Evolutionary conservation across 2,888 invertebrate species (phyloP).

Genomic region (Ganaspis brasiliensis): DNA sequence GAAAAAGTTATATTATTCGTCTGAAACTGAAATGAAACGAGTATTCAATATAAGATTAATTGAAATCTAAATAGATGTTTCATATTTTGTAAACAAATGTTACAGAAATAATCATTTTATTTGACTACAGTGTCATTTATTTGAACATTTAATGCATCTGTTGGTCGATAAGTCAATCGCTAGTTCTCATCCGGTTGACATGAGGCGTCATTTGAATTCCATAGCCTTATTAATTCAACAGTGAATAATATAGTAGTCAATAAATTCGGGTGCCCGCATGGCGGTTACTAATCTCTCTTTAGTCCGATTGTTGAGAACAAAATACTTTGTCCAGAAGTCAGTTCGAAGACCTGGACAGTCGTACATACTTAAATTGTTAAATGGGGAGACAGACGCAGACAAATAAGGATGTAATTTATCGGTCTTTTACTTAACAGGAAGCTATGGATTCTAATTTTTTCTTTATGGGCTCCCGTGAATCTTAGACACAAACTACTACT

Average conservation of each 20-base stretch:
- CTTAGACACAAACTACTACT: neutral
- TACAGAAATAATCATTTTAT: too few species aligned
- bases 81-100: too few species aligned
- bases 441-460: slow-evolving; percentile 14
- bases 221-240: slow-evolving; percentile 18
- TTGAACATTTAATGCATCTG: neutral
- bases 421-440: slow-evolving; percentile 4
- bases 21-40: too few species aligned
- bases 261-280: slow-evolving; percentile 34
- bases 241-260: neutral
- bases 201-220: slow-evolving; percentile 2
- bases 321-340: slow-evolving; percentile 49
- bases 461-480: neutral
- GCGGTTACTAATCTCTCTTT: slow-evolving; percentile 19
- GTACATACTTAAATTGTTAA: slow-evolving; percentile 12
- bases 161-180: slow-evolving; percentile 1
- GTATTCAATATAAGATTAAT: too few species aligned
- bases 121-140: neutral
- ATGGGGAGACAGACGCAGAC: slow-evolving; percentile 19
- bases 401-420: slow-evolving; percentile 41
- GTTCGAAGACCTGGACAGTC: slow-evolving; percentile 49
- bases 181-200: slow-evolving; percentile 13
- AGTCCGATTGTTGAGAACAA: slow-evolving; percentile 15
- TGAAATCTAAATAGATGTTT: too few species aligned
- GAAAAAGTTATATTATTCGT: too few species aligned